Conservation (phyloP, 2,888 invertebrate species). For the Coenonympha arcania region DNA sequence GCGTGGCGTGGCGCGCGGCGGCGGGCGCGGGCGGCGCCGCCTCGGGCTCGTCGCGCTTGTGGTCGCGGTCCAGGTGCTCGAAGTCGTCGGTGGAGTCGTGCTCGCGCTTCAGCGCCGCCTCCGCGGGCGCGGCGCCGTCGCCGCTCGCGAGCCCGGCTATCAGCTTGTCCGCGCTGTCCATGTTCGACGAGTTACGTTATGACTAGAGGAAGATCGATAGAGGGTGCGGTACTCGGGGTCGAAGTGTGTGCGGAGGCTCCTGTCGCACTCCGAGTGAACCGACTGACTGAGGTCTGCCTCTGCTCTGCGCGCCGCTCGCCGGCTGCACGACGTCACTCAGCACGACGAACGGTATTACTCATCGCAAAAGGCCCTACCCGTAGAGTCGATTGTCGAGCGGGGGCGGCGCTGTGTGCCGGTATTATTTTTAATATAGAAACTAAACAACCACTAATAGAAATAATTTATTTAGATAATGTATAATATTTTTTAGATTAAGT, state of each 20-base stretch:
- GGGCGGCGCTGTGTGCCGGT: conserved; percentile 38
- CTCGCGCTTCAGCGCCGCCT: conserved; percentile 68
- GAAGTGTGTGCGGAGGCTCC: conserved; percentile 41
- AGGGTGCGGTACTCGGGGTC: conserved; percentile 40
- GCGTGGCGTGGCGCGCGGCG: conserved; percentile 44
- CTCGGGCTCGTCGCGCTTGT: conserved; percentile 47
- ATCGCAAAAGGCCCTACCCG: conserved; percentile 45
- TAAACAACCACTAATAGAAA: conserved; percentile 3
- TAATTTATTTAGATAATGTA: not conserved
- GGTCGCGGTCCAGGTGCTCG: conserved; percentile 80
- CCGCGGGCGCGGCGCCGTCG: conserved; percentile 38
- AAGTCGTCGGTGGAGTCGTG: conserved; percentile 83
- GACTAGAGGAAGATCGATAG: conserved; percentile 46
- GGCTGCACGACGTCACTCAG: conserved; percentile 62
- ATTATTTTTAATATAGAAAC: conserved; percentile 12
- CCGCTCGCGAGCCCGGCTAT: conserved; percentile 56
- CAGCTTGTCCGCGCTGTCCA: conserved; percentile 56
- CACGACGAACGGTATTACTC: conserved; percentile 68
- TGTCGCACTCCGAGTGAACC: conserved; percentile 58
- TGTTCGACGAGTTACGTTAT: conserved; percentile 33
- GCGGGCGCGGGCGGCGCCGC: conserved; percentile 52
- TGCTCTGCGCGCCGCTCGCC: conserved; percentile 35
- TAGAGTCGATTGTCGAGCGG: conserved; percentile 33
- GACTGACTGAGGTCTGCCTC: conserved; percentile 35
- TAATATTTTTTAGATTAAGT: conserved; percentile 3